A percentile compares a stretch with the other conserved stretches of the same genome.
These are phyloP conservation scores for Thomomys bottae DNA, from an alignment of 2,113 vertebrate genomes.

Conservation along the genomic window DNA sequence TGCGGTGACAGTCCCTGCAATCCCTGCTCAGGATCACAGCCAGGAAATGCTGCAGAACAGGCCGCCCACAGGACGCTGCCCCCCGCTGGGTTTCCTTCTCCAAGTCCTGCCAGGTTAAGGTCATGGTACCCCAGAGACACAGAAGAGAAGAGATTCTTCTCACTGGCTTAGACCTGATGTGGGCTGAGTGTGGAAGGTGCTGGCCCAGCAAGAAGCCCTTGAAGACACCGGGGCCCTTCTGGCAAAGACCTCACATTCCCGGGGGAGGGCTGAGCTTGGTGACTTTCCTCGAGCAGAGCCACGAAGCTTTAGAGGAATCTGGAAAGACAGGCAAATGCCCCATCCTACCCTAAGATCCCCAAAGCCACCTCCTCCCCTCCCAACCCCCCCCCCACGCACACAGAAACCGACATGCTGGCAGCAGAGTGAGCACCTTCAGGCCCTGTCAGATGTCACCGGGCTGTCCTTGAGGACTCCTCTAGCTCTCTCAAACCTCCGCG, in stretches of 20 bases:
- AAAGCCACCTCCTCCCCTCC: not conserved
- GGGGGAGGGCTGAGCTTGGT: rapidly evolving
- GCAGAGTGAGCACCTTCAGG: not conserved
- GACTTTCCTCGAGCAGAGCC: no score
- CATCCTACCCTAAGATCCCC: not conserved
- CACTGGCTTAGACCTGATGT: no score
- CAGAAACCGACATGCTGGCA: not conserved
- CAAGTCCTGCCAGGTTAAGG: not conserved
- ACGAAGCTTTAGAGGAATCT: not conserved
- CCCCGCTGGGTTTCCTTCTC: rapidly evolving
- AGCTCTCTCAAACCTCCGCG: not conserved
- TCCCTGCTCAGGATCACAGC: no score
- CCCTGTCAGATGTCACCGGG: not conserved
- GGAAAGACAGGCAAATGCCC: rapidly evolving
- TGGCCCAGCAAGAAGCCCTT: not conserved
- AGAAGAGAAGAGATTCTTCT: rapidly evolving
- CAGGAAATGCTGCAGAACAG: rapidly evolving
- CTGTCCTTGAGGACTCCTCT: not conserved
- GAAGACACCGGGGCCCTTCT: not conserved
- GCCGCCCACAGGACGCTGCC: not conserved
- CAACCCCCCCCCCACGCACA: not conserved
- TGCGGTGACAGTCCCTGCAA: no score
- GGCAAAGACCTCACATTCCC: rapidly evolving
- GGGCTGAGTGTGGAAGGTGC: rapidly evolving
- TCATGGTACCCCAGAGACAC: rapidly evolving